These are phyloP conservation scores for Melanotaenia nigrans DNA, from an alignment of 2,797 vertebrate genomes.

Conservation along the genomic window DNA sequence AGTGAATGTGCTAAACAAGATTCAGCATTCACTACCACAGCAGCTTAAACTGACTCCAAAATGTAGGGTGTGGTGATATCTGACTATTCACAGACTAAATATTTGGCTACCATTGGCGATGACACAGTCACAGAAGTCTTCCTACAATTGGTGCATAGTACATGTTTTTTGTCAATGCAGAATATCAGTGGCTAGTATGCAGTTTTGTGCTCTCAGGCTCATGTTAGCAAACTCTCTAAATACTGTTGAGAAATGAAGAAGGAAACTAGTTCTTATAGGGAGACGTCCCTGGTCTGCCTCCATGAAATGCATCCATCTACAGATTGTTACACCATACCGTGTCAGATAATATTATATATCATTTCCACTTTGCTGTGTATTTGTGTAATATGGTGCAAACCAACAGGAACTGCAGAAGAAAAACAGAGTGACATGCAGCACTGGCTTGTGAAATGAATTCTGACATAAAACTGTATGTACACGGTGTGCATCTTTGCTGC, in stretches of 20 bases:
- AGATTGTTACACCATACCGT: constrained; percentile 29
- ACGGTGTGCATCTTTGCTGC: constrained; percentile 31
- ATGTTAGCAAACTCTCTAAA: constrained; percentile 9
- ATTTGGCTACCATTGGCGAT: background rate
- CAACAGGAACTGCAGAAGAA: constrained; percentile 32
- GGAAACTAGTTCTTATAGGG: constrained; percentile 11
- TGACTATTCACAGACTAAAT: background rate
- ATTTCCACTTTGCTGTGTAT: constrained; percentile 48
- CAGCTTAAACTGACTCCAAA: constrained; percentile 6
- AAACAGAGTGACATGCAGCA: constrained; percentile 25
- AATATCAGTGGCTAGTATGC: constrained; percentile 1
- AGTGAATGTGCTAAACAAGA: constrained; percentile 13
- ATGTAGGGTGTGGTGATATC: constrained; percentile 1
- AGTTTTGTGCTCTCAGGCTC: constrained; percentile 5
- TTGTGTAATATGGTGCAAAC: constrained; percentile 48
- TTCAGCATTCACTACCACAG: constrained; percentile 18
- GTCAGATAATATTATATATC: constrained; percentile 38
- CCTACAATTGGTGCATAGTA: constrained; percentile 1
- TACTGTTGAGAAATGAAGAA: constrained; percentile 3
- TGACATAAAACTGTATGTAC: constrained; percentile 53
- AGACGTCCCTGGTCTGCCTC: constrained; percentile 13
- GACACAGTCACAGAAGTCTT: background rate
- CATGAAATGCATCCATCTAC: constrained; percentile 42
- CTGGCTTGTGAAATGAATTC: constrained; percentile 42
- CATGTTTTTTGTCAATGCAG: constrained; percentile 3